phyloP scores from a whole-genome alignment of 2,113 vertebrate genomes.

The Crypturellus undulatus region DNA sequence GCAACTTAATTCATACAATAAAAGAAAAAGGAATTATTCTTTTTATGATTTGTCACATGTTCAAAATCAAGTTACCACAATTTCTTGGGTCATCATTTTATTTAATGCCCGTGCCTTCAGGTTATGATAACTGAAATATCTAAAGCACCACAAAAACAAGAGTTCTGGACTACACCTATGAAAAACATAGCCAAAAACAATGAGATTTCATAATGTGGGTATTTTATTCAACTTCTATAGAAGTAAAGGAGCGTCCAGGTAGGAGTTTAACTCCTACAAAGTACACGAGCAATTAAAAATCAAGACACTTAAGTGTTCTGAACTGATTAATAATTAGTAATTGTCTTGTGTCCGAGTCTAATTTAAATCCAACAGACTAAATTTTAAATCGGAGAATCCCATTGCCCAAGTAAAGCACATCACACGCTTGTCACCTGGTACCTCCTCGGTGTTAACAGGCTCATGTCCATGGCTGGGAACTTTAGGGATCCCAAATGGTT shows the following conservation, averaged over 20 bases:
- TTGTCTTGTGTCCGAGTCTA: neutral
- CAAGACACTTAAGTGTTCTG: neutral
- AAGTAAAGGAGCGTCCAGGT: slow-evolving; percentile 13
- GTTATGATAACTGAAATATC: slow-evolving; percentile 18
- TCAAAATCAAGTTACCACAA: slow-evolving; percentile 33
- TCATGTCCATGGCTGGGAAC: neutral
- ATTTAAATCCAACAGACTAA: neutral
- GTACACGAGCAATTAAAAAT: neutral
- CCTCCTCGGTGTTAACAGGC: neutral
- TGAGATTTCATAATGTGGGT: neutral
- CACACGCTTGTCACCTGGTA: neutral
- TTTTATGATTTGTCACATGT: slow-evolving; percentile 23
- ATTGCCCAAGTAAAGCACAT: neutral
- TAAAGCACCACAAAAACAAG: slow-evolving; percentile 5
- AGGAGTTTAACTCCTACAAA: neutral
- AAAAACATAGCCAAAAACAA: slow-evolving; percentile 21
- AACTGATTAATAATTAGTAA: neutral
- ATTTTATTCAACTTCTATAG: slow-evolving; percentile 10
- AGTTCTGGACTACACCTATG: neutral
- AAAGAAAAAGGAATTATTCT: neutral
- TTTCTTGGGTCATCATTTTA: slow-evolving; percentile 40
- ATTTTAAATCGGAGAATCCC: neutral
- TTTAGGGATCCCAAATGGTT: neutral
- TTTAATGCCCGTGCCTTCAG: neutral
- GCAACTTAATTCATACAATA: slow-evolving; percentile 51